Base-by-base conservation (phyloP, 2,797 vertebrate genomes). In the Champsocephalus gunnari region DNA sequence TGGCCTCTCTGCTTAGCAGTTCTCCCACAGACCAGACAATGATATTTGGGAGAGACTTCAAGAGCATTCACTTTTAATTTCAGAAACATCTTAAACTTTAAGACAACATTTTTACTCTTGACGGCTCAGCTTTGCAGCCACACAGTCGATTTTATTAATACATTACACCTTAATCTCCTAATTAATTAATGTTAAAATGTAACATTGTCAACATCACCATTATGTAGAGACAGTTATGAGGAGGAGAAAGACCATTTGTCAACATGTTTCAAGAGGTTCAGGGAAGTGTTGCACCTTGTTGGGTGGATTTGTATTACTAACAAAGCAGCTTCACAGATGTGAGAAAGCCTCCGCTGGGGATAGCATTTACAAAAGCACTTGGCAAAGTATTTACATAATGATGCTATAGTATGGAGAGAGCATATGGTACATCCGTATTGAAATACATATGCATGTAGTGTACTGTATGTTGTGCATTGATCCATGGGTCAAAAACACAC, bases 1-100 rank as follows among this genome's bases (percentile, higher is more conserved):
- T 28, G 56, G 67, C 81, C 76, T 58, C 17, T 61, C 55, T 71
- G 73, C 6, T 59, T 58, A 57, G 28, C 49, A 53, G 9, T 0
- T 13, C 49, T 47, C 44, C 62, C 24, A 41, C 4, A n/a, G 7
- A 55, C 2, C 8, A 38, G n/a, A 19, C 41, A 51, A 64, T 10
- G 47, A 7, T 45, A 55, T 28, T 2, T 59, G 24, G 32, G 32
- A 14, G 9, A 2, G 10, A 48, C 12, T 59, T 49, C 24, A 11
- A n/a, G 38, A 13, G 12, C 21, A 1, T 34, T 21, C 16, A 34
- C 34, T n/a, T 44, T 70, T 58, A 54, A 49, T 62, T 43, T 41
- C 12, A 48, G 51, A 34, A 19, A 34, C 7, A 41, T 67, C 53
- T 57, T 11, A 38, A 4, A 38, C 34, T 11, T 6, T 0, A 0